Conservation (phyloP, 2,888 invertebrate species). For the Eutolmus rufibarbis region DNA sequence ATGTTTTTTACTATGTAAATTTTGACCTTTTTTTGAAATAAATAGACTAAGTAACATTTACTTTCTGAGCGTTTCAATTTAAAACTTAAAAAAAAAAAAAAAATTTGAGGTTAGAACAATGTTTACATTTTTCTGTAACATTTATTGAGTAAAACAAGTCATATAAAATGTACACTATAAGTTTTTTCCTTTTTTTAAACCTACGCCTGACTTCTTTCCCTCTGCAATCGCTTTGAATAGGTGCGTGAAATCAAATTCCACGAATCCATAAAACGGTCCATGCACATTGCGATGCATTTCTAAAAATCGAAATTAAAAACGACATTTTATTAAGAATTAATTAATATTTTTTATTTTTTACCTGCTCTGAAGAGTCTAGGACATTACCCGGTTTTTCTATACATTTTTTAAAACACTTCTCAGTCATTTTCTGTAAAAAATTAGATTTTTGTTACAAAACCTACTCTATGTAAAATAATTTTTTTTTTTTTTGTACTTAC, state of each 20-base stretch:
- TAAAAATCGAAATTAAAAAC: conserved; percentile 63
- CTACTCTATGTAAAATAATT: conserved; percentile 1
- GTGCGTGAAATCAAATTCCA: conserved; percentile 92
- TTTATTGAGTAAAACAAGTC: neutral
- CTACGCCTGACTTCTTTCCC: conserved; percentile 67
- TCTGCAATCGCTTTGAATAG: conserved; percentile 84
- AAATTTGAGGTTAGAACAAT: too few species aligned
- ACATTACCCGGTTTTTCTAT: conserved; percentile 89
- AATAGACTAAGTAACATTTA: neutral
- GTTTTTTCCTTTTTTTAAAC: neutral
- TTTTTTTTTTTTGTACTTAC: conserved; percentile 62
- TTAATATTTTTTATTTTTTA: conserved; percentile 56
- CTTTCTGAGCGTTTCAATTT: neutral
- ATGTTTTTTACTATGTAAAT: neutral
- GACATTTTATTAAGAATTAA: too few species aligned
- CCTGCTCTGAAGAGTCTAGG: conserved; percentile 88
- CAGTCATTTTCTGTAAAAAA: conserved; percentile 83
- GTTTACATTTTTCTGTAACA: too few species aligned
- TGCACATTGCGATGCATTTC: conserved; percentile 97
- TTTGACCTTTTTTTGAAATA: neutral
- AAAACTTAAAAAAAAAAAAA: too few species aligned
- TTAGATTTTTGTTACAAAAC: neutral
- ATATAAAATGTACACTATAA: neutral
- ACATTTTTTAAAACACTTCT: conserved; percentile 97
- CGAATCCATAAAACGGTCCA: conserved; percentile 97